A percentile compares a stretch with the other conserved stretches of the same genome.
phyloP scores from a whole-genome alignment of 1,140 invertebrate genomes.

The Drosophila ogumai region DNA sequence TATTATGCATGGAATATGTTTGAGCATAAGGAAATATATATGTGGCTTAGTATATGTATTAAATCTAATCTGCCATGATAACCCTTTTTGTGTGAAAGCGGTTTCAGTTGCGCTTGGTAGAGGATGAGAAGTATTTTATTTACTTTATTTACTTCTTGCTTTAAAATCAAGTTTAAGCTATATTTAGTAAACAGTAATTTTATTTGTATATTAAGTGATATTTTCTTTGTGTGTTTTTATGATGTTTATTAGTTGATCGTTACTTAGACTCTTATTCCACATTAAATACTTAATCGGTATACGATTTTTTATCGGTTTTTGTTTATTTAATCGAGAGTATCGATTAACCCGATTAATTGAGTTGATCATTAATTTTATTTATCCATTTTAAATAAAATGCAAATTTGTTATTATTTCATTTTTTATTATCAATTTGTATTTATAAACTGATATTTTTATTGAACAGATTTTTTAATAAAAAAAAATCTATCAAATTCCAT shows the following conservation, averaged over 20 bases:
- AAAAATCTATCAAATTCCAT: not conserved
- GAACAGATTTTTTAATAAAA: not conserved
- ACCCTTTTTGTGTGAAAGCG: not conserved
- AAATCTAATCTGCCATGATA: not conserved
- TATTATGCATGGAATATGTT: not conserved
- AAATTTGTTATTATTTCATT: no score
- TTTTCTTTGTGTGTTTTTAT: no score
- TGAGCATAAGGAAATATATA: not conserved
- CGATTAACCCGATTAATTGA: no score
- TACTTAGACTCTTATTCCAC: no score
- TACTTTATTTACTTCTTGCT: not conserved
- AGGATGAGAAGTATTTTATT: not conserved
- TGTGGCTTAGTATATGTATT: not conserved
- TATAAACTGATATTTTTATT: not conserved
- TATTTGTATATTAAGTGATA: no score
- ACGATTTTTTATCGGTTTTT: no score
- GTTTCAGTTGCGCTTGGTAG: not conserved
- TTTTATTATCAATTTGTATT: not conserved
- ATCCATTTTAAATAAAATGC: no score
- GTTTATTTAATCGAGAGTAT: no score
- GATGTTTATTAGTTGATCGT: no score
- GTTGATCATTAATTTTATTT: no score
- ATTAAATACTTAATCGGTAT: no score
- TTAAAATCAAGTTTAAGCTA: not conserved
- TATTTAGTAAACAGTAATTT: no score